Conservation (phyloP, 2,797 vertebrate genomes). For the Xiphophorus birchmanni region DNA sequence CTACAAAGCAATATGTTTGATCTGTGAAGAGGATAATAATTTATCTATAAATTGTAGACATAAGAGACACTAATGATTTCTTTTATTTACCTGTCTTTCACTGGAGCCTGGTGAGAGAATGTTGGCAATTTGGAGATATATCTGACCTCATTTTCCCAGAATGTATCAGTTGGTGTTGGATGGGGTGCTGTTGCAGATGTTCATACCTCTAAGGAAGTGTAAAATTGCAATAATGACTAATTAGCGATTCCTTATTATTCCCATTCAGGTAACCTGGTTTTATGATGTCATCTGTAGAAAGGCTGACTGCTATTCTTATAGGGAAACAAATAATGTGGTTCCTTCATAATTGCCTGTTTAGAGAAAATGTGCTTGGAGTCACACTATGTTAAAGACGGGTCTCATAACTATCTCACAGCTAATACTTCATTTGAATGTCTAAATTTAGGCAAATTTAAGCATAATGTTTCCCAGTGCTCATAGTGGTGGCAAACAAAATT, state of each 20-base stretch:
- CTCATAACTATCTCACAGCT: neutral
- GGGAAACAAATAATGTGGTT: neutral
- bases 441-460: neutral
- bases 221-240: neutral
- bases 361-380: neutral
- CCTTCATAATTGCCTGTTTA: slow-evolving; percentile 2
- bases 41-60: neutral
- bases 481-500: neutral
- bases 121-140: neutral
- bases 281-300: neutral
- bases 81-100: neutral
- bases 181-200: neutral
- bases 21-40: neutral
- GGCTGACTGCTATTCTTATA: neutral
- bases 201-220: neutral
- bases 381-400: neutral
- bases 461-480: neutral
- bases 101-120: neutral
- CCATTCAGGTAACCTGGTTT: neutral
- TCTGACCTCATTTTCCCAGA: neutral
- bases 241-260: neutral
- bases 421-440: neutral
- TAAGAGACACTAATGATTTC: neutral
- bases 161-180: neutral
- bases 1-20: neutral